Base-by-base conservation (phyloP, 2,888 invertebrate genomes). In the Eledona agricola region DNA sequence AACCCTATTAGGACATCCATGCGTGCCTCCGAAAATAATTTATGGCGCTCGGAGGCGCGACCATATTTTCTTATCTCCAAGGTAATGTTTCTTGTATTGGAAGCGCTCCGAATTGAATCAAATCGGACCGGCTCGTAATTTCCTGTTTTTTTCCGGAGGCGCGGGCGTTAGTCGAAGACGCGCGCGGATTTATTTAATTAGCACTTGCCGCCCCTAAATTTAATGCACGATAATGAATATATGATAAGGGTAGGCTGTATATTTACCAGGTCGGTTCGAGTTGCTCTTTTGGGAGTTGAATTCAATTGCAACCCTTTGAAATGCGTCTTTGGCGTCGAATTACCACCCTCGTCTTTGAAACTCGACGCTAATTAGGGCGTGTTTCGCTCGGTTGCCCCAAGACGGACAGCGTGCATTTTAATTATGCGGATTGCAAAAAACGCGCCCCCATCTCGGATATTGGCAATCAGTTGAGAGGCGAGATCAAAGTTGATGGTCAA, bases 271-370 rank as follows among this genome's bases (percentile, higher is more conserved):
- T 63, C 59, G 65, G 66, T 66, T 70, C 69, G 61, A 69, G 71
- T 68, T 67, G 73, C 71, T 69, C 71, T 72, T 72, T 71, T 67
- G 71, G 70, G 72, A 70, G 66, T 67, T 62, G 67, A 71, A 72
- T 74, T 72, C 71, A 70, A 71, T 72, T 71, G 71, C 70, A 70
- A 71, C 72, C 72, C 73, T 72, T 74, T 72, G 70, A 74, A 70
- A 72, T 64, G 62, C 65, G 68, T 65, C 64, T 64, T 63, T 61
- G 61, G 58, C 61, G 59, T 67, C 69, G 61, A 63, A 65, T 66
- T 66, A 64, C 66, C 59, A 47, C 57, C 55, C 53, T 42, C 43
- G 26, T 46, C 35, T 51, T 54, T 54, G 54, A 54, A 54, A 54
- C 43, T 31, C 25, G 37, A 54, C 54, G 37, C 54, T 54, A 54